Percentiles rank a stretch among this genome's conserved stretches.
phyloP scores from a whole-genome alignment of 2,113 vertebrate species.

The Pseudopodoces humilis region DNA sequence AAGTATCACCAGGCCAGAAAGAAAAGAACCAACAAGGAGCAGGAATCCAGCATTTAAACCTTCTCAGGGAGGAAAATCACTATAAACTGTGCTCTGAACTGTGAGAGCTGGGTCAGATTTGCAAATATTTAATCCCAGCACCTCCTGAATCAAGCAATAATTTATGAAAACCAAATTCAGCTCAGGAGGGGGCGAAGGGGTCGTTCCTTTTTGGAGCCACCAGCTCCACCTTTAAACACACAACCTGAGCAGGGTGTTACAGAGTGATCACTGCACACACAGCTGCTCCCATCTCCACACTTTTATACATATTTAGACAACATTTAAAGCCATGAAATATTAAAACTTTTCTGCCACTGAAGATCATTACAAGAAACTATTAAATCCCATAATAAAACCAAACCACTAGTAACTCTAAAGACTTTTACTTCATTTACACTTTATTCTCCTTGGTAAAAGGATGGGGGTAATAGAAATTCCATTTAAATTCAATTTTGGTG shows the following conservation, averaged over 20 bases:
- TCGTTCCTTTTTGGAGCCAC: background rate
- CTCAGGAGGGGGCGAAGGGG: background rate
- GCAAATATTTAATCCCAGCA: background rate
- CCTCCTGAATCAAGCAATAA: background rate
- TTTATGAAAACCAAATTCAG: background rate
- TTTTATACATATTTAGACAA: constrained; percentile 58
- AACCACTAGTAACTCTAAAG: constrained; percentile 78
- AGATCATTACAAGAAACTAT: constrained; percentile 80
- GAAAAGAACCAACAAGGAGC: constrained; percentile 55
- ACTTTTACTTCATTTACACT: constrained; percentile 93
- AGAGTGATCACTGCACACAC: constrained; percentile 14
- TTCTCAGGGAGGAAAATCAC: background rate
- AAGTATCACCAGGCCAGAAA: constrained; percentile 72
- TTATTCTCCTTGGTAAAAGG: constrained; percentile 84
- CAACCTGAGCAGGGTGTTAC: background rate
- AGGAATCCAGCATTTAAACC: constrained; percentile 3
- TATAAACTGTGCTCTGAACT: background rate
- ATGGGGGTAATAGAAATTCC: constrained; percentile 82
- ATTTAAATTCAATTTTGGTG: constrained; percentile 91
- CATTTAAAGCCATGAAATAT: constrained; percentile 73
- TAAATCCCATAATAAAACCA: constrained; percentile 86
- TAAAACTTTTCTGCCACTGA: constrained; percentile 73
- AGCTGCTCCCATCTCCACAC: constrained; percentile 61
- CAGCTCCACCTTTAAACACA: constrained; percentile 1
- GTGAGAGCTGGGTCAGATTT: background rate